Conservation (phyloP, 2,888 invertebrate species). For the Stenchaetothrips biformis region DNA sequence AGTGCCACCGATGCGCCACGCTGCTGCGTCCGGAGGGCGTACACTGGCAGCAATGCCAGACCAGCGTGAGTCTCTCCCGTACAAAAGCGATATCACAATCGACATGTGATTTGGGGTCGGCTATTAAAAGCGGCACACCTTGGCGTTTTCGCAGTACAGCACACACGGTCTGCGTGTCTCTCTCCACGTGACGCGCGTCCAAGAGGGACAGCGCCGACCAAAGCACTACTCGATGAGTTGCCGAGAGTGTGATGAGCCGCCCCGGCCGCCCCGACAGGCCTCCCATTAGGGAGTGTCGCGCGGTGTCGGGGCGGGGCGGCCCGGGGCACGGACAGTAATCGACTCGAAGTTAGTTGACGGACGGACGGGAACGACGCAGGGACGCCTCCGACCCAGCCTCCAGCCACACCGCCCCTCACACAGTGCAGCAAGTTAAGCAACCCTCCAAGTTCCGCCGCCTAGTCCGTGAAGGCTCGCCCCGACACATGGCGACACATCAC, state of each 20-base stretch:
- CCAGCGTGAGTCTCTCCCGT: too few relatives aligned
- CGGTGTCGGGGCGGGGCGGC: background rate
- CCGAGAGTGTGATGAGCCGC: background rate
- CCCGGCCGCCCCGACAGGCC: background rate
- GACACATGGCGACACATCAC: too few relatives aligned
- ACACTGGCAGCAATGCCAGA: too few relatives aligned
- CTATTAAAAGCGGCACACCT: too few relatives aligned
- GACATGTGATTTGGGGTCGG: too few relatives aligned
- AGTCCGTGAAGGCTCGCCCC: too few relatives aligned
- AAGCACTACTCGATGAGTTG: background rate
- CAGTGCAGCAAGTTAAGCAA: background rate
- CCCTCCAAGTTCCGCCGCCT: background rate
- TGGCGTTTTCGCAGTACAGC: too few relatives aligned
- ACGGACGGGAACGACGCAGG: background rate
- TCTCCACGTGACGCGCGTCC: background rate
- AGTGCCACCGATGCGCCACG: too few relatives aligned
- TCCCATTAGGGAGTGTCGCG: background rate
- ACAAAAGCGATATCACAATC: too few relatives aligned
- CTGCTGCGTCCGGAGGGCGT: too few relatives aligned
- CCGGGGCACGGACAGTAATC: background rate
- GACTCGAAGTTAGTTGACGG: conserved; percentile 1
- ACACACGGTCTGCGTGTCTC: background rate
- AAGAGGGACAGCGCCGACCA: background rate
- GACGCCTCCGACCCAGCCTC: background rate
- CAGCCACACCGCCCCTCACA: background rate